A percentile compares a stretch with the other conserved stretches of the same genome.
phyloP scores from a whole-genome alignment of 1,140 invertebrate species.

The Atta colombica region DNA sequence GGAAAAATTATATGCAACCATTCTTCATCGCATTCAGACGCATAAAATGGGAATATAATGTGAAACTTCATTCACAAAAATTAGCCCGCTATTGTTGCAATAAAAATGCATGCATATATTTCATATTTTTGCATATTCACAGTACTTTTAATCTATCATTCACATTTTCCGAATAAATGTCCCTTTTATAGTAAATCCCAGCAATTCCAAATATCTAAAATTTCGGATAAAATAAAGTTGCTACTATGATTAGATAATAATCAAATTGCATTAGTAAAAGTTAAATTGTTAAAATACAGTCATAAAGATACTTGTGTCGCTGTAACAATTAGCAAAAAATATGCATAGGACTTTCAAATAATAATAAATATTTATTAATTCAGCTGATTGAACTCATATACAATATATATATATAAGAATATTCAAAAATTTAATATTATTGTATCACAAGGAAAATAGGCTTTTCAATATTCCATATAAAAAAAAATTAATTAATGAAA shows the following conservation, averaged over 20 bases:
- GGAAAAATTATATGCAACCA: neutral
- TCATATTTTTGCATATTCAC: conserved; percentile 1
- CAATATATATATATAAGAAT: neutral
- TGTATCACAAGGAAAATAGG: too few relatives aligned
- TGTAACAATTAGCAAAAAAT: neutral
- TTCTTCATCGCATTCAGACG: neutral
- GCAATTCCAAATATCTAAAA: neutral
- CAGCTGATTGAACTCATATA: neutral
- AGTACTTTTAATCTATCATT: neutral
- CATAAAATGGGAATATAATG: neutral
- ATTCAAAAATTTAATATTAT: neutral
- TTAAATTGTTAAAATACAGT: neutral
- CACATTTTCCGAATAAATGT: neutral
- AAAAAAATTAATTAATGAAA: too few relatives aligned
- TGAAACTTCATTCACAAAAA: conserved; percentile 25
- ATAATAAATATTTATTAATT: conserved; percentile 2
- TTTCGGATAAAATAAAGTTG: neutral
- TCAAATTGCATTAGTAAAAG: neutral
- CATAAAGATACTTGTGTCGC: neutral
- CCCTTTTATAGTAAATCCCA: neutral
- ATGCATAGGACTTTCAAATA: neutral
- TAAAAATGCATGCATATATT: neutral
- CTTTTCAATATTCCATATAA: too few relatives aligned
- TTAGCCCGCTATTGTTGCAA: too few relatives aligned
- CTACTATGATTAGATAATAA: neutral